Conservation (phyloP, 2,797 vertebrate species). For the Pantherophis alleghaniensis region DNA sequence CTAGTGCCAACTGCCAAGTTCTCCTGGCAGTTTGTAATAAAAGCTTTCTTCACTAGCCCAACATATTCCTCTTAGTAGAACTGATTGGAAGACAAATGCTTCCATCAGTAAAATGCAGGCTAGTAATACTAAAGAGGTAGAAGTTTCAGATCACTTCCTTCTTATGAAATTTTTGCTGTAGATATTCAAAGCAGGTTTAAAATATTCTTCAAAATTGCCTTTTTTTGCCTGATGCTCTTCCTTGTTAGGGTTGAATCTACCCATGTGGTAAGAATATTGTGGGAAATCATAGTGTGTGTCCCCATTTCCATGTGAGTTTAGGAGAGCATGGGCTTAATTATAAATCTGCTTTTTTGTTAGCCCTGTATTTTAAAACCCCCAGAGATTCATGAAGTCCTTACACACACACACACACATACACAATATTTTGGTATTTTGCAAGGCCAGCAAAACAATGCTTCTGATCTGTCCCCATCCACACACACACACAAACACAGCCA, state of each 20-base stretch:
- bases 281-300: not conserved
- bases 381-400: not conserved
- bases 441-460: not conserved
- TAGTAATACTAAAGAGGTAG: too few species aligned
- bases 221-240: not conserved
- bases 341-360: not conserved
- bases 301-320: not conserved
- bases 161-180: not conserved
- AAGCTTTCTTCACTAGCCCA: not conserved
- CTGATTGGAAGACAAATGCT: not conserved
- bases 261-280: not conserved
- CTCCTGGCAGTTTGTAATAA: not conserved
- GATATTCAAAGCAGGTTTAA: not conserved
- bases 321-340: not conserved
- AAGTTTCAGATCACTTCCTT: not conserved
- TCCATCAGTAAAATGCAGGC: not conserved
- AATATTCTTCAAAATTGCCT: not conserved
- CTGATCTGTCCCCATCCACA: too few species aligned
- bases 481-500: too few species aligned
- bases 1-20: not conserved
- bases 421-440: not conserved
- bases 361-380: not conserved
- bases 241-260: not conserved
- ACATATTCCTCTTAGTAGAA: not conserved
- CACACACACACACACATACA: accelerated